phyloP scores from a whole-genome alignment of 1,140 invertebrate species.

The Papilio polytes region DNA sequence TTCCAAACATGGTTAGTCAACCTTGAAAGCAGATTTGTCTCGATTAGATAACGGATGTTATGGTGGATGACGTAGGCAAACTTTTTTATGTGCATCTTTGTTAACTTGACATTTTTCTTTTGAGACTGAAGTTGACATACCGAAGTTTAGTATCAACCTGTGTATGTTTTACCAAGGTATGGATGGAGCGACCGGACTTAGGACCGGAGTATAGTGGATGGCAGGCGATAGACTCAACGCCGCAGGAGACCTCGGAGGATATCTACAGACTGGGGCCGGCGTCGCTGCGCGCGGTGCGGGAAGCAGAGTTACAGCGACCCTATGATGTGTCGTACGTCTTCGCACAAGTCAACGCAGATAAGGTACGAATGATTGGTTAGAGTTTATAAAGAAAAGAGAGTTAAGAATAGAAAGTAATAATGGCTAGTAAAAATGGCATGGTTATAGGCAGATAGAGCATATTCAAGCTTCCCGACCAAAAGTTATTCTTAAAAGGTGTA shows the following conservation, averaged over 20 bases:
- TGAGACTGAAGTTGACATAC: too few relatives aligned
- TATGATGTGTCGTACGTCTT: constrained; percentile 94
- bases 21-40: neutral
- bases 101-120: neutral
- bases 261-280: constrained; percentile 94
- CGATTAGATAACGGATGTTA: neutral
- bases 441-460: too few relatives aligned
- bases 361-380: constrained; percentile 74
- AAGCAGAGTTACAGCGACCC: constrained; percentile 91
- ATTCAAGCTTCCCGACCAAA: too few relatives aligned
- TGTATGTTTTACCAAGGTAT: constrained; percentile 83
- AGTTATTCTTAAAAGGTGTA: too few relatives aligned
- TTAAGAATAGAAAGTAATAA: too few relatives aligned
- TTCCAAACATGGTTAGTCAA: neutral
- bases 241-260: constrained; percentile 93
- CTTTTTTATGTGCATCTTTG: neutral
- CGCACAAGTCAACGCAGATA: constrained; percentile 95
- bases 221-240: constrained; percentile 97
- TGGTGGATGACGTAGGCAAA: neutral
- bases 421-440: too few relatives aligned
- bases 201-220: constrained; percentile 92
- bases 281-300: constrained; percentile 91
- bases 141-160: neutral
- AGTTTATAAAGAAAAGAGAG: too few relatives aligned
- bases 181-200: constrained; percentile 95